A percentile compares a stretch with the other conserved stretches of the same genome.
phyloP scores from a whole-genome alignment of 2,113 vertebrate genomes.

The Epinephelus cyanopodus region DNA sequence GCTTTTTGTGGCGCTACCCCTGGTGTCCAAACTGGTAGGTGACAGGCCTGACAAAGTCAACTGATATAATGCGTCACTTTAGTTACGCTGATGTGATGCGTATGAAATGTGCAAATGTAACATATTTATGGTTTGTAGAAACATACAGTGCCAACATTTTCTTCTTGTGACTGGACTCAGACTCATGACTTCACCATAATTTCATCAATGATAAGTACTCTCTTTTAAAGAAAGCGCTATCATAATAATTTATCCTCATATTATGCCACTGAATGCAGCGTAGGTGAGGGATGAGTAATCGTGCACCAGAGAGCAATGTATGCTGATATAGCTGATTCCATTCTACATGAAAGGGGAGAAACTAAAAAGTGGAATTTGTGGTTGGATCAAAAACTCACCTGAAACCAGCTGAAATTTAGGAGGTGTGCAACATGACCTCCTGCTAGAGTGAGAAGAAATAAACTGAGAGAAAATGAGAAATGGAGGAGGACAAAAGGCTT shows the following conservation, averaged over 20 bases:
- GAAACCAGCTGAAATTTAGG: not conserved
- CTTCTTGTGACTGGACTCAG: no score
- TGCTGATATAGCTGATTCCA: not conserved
- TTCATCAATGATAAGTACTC: not conserved
- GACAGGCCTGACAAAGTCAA: no score
- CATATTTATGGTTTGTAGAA: no score
- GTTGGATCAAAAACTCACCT: not conserved
- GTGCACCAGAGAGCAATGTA: not conserved
- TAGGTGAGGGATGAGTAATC: conserved; percentile 15
- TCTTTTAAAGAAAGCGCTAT: not conserved
- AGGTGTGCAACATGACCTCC: not conserved
- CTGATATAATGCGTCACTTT: no score
- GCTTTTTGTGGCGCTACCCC: no score
- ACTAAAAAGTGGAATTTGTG: not conserved
- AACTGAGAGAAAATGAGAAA: not conserved
- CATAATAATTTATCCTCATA: not conserved
- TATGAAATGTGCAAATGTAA: no score
- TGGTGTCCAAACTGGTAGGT: no score
- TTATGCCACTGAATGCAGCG: not conserved
- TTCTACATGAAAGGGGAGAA: not conserved
- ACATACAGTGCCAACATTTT: no score
- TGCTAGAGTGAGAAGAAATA: not conserved
- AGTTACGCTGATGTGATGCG: no score
- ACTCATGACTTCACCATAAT: not conserved
- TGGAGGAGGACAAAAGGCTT: not conserved